Percentiles rank a stretch among this genome's conserved stretches.
These are phyloP conservation scores for Solenopsis fugax DNA, from an alignment of 1,140 invertebrate species.

Conservation along the genomic window DNA sequence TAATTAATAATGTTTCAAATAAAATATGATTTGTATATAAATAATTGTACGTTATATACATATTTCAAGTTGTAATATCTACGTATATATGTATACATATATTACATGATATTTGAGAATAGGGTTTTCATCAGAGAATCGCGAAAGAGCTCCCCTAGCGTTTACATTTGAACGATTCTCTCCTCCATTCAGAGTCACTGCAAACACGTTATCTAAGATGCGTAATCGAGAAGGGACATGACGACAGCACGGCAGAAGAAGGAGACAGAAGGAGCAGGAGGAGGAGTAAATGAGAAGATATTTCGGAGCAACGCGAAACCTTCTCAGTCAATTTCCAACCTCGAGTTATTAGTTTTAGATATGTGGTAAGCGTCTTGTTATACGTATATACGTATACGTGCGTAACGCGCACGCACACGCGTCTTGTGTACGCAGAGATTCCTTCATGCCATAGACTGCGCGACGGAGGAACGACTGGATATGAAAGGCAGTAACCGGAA, in stretches of 20 bases:
- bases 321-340: constrained; percentile 57
- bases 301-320: constrained; percentile 47
- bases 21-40: neutral
- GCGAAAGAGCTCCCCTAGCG: constrained; percentile 38
- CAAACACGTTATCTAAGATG: constrained; percentile 52
- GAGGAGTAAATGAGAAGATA: constrained; percentile 42
- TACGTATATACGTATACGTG: neutral
- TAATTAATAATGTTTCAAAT: neutral
- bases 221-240: constrained; percentile 41
- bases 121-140: constrained; percentile 26
- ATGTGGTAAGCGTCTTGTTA: constrained; percentile 37
- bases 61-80: neutral
- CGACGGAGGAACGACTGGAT: constrained; percentile 48
- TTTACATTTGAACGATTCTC: constrained; percentile 58
- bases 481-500: constrained; percentile 74
- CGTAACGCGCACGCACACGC: constrained; percentile 11
- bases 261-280: neutral
- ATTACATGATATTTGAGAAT: constrained; percentile 21
- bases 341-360: constrained; percentile 67
- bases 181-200: constrained; percentile 47
- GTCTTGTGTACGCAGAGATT: constrained; percentile 30
- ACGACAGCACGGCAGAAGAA: neutral
- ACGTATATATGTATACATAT: neutral
- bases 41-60: neutral
- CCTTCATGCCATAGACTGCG: constrained; percentile 44